Base-by-base conservation (phyloP, 2,797 vertebrate genomes). In the Halcyon smyrnensis region DNA sequence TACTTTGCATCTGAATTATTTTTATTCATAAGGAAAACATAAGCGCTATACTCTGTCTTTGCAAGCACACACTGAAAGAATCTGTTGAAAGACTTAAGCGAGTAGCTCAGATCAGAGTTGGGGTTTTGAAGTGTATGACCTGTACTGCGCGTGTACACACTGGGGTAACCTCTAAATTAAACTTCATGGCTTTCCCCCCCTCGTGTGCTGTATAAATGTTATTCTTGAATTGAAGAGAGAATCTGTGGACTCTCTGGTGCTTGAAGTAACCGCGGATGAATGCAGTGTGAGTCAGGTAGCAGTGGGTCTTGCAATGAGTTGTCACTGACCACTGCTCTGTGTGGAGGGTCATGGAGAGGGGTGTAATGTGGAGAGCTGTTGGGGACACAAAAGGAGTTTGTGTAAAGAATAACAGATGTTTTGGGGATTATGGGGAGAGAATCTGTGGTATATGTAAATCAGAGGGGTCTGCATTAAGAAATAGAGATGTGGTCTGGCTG, bases 71-170 rank as follows among this genome's bases (percentile, higher is more conserved):
- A 5, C 16, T 1, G 9, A 37, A 65, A 46, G 59, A 27, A 59
- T 59, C 39, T 70, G 11, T 37, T 70, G 53, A n/a, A 65, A 81
- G 84, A 20, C 15, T 45, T 27, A 23, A 15, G 36, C 7, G 0
- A 12, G 14, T 28, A 45, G 63, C 37, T 85, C 21, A 28, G 16
- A 32, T 54, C 36, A 15, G 39, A 67, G 41, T 6, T 62, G 54
- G 77, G 37, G 16, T 71, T 75, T 90, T 63, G 34, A 73, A 24
- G 18, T 43, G 3, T 1, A 1, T 53, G 67, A 39, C 56, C 43
- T 56, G 9, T 48, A 9, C 43, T 32, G 43, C 36, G 14, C 15
- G 2, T 15, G 18, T 32, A 20, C 4, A 5, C 0, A 0, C n/a
- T 48, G 13, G 43, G 18, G 5, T 53, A 23, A 79, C 36, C n/a